Percentiles rank a stretch among this genome's conserved stretches.
phyloP scores from a whole-genome alignment of 2,113 vertebrate genomes.

The Engystomops pustulosus region DNA sequence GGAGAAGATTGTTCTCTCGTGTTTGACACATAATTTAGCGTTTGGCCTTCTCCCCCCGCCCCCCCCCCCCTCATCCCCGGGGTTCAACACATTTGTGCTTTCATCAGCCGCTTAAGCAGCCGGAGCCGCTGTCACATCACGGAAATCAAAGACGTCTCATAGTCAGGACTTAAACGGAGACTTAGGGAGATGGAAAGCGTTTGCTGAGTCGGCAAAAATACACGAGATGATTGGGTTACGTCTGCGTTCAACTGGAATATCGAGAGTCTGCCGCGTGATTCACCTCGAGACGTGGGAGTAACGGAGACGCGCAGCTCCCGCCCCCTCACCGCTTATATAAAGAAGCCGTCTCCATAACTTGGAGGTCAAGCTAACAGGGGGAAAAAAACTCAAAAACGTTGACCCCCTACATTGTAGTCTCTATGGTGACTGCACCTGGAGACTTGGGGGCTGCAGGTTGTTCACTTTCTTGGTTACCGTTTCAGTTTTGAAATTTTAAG shows the following conservation, averaged over 20 bases:
- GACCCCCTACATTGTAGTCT: no score
- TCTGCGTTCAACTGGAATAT: not conserved
- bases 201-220: not conserved
- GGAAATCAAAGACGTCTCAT: not conserved
- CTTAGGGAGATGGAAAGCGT: no score
- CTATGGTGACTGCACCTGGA: no score
- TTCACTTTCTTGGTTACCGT: no score
- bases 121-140: not conserved
- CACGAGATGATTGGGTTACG: not conserved
- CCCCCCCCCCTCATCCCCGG: not conserved
- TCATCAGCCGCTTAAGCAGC: not conserved
- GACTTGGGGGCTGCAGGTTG: no score
- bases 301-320: not conserved
- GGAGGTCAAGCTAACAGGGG: not conserved
- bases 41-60: not conserved
- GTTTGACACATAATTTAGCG: constrained; percentile 25
- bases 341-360: not conserved
- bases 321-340: not conserved
- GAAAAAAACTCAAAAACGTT: no score
- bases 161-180: not conserved
- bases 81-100: not conserved
- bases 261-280: not conserved
- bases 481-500: no score
- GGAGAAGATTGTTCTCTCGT: constrained; percentile 32
- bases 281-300: constrained; percentile 20